Conservation (phyloP, 2,113 vertebrate species). For the Aspidoscelis tigris region DNA sequence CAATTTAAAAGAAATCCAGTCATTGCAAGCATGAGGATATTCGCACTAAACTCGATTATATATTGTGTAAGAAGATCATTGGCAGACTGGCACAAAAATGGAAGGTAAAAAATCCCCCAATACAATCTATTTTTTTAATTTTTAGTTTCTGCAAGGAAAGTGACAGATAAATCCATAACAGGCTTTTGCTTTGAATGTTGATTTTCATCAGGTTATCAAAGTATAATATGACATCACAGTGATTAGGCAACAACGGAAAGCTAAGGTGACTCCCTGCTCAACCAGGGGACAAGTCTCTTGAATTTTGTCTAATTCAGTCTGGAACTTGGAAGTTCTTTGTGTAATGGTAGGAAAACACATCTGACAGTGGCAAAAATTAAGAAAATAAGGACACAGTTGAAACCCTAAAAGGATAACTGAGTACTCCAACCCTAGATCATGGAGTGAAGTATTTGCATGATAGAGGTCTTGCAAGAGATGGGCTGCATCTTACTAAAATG, state of each 20-base stretch:
- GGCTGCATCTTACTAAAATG: no score
- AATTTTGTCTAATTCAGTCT: background rate
- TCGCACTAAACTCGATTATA: conserved; percentile 10
- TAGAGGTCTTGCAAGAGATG: no score
- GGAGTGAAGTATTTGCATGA: no score
- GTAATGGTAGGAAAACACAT: background rate
- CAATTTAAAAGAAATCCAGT: conserved; percentile 62
- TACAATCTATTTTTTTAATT: background rate
- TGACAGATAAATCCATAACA: background rate
- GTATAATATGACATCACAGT: background rate
- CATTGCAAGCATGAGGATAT: background rate
- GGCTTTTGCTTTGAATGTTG: background rate
- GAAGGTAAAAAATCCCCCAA: conserved; percentile 21
- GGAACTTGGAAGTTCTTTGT: background rate
- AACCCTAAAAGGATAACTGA: conserved; percentile 7
- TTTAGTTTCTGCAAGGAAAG: background rate
- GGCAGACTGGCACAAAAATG: conserved; percentile 27
- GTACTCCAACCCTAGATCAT: background rate
- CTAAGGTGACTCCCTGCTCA: background rate
- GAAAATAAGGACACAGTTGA: conserved; percentile 14
- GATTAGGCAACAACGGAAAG: background rate
- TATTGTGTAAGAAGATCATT: conserved; percentile 31
- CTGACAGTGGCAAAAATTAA: conserved; percentile 24
- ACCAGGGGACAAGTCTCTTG: no score
- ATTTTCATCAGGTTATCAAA: background rate